Conservation (phyloP, 2,797 vertebrate genomes). For the Sebastes ruberrimus region DNA sequence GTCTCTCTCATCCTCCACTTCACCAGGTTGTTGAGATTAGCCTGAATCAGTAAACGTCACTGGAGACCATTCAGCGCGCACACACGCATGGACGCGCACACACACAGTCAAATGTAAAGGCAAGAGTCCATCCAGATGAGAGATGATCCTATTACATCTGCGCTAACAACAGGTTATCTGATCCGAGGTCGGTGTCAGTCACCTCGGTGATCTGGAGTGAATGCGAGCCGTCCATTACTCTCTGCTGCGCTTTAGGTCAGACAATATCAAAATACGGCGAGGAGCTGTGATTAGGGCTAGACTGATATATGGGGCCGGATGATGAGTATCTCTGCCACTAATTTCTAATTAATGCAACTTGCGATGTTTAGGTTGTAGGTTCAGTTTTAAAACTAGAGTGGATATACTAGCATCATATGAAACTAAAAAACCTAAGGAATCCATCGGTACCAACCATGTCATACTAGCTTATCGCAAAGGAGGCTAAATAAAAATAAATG, state of each 20-base stretch:
- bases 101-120: slow-evolving; percentile 38
- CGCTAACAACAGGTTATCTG: slow-evolving; percentile 55
- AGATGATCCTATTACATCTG: slow-evolving; percentile 56
- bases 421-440: too few species aligned
- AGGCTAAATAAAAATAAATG: not conserved
- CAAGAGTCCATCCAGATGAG: slow-evolving; percentile 53
- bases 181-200: slow-evolving; percentile 58
- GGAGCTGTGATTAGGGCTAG: slow-evolving; percentile 4
- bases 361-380: too few species aligned
- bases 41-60: slow-evolving; percentile 39
- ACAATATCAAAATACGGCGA: slow-evolving; percentile 24
- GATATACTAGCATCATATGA: too few species aligned
- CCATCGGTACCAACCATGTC: too few species aligned
- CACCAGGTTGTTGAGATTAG: slow-evolving; percentile 19
- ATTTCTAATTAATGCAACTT: too few species aligned
- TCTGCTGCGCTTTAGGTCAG: slow-evolving; percentile 24
- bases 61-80: slow-evolving; percentile 21
- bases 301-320: not conserved
- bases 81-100: slow-evolving; percentile 5
- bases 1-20: slow-evolving; percentile 17
- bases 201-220: slow-evolving; percentile 43
- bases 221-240: slow-evolving; percentile 53
- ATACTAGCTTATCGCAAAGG: too few species aligned
- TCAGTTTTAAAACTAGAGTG: too few species aligned
- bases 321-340: not conserved